Evolutionary conservation across 2,797 vertebrate genomes (phyloP).

Genomic region (Manis javanica): DNA sequence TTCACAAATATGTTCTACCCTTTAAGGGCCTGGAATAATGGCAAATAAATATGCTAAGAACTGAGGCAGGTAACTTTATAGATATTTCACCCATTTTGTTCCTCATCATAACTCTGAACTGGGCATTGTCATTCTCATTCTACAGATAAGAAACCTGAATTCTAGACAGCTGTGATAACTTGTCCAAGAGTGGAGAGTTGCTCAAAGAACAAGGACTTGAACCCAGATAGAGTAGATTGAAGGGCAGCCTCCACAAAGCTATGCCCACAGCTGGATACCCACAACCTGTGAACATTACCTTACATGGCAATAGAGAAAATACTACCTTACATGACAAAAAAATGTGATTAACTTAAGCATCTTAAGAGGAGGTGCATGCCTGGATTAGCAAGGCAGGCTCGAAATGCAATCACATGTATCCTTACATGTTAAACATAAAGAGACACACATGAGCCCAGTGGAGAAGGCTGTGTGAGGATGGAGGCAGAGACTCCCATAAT

Average conservation of each 20-base stretch:
- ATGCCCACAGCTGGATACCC: not conserved
- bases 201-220: not conserved
- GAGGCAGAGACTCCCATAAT: not conserved
- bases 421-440: not conserved
- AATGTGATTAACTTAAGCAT: not conserved
- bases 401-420: not conserved
- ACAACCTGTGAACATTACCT: not conserved
- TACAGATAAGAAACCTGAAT: not conserved
- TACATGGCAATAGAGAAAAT: not conserved
- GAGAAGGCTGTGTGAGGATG: not conserved
- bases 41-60: not conserved
- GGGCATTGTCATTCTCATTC: not conserved
- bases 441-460: not conserved
- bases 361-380: not conserved
- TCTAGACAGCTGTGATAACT: not conserved
- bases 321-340: not conserved
- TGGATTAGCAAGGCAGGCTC: not conserved
- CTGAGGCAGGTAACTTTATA: not conserved
- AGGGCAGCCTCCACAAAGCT: not conserved
- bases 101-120: not conserved
- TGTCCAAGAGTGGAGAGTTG: not conserved
- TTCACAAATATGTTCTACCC: constrained; percentile 8
- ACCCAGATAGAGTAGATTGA: not conserved
- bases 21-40: not conserved
- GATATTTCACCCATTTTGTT: not conserved